phyloP scores from a whole-genome alignment of 2,113 vertebrate genomes.

The Daphoenositta chrysoptera region DNA sequence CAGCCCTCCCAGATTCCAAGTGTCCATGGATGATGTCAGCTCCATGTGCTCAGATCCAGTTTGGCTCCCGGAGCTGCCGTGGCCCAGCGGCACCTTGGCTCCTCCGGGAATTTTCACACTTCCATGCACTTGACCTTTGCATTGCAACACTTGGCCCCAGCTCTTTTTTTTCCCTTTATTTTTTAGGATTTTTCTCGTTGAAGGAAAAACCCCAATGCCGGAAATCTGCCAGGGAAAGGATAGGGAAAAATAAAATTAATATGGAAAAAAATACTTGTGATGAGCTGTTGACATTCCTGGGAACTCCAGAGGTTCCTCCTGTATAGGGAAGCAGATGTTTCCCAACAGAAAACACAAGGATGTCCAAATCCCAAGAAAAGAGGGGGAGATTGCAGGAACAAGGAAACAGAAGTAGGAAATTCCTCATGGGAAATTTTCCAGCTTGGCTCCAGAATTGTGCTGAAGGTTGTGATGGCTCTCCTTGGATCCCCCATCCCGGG shows the following conservation, averaged over 20 bases:
- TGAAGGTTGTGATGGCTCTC: background rate
- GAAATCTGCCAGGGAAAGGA: background rate
- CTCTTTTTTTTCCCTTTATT: rapidly evolving
- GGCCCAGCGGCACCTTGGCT: background rate
- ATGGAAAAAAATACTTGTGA: background rate
- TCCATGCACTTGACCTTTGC: slow-evolving; percentile 15
- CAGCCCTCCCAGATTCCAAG: background rate
- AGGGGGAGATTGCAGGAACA: background rate
- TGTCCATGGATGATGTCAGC: background rate
- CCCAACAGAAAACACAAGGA: background rate
- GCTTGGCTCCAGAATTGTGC: background rate
- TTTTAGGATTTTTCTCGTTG: background rate
- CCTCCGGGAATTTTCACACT: slow-evolving; percentile 1
- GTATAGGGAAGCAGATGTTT: background rate
- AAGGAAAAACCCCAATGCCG: background rate
- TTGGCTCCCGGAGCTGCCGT: background rate
- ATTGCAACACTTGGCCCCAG: background rate
- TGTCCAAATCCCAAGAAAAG: background rate
- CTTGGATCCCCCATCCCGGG: background rate
- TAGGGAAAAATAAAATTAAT: background rate
- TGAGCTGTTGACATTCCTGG: background rate
- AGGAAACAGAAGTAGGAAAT: background rate
- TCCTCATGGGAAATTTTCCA: background rate
- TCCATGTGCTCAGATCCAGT: background rate
- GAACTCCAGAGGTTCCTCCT: background rate